phyloP scores from a whole-genome alignment of 2,113 vertebrate species.

The Rhinogobius similis region DNA sequence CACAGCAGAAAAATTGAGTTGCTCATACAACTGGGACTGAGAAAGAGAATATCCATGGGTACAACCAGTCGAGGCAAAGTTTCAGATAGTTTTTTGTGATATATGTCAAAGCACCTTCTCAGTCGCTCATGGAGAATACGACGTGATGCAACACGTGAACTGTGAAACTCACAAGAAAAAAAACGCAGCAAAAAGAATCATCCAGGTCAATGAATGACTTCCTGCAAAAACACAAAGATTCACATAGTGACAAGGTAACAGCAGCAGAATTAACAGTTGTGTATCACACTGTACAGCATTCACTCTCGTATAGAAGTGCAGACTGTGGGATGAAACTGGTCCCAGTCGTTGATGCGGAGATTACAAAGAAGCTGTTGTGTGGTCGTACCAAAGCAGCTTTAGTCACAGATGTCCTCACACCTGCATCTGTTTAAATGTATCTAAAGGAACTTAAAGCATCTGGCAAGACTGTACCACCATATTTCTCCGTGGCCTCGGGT shows the following conservation, averaged over 20 bases:
- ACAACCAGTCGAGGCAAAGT: too few relatives aligned
- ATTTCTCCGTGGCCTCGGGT: constrained; percentile 27
- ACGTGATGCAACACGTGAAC: too few relatives aligned
- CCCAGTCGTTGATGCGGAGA: background rate
- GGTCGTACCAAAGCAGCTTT: background rate
- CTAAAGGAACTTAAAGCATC: constrained; percentile 14
- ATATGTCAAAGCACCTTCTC: too few relatives aligned
- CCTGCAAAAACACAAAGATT: too few relatives aligned
- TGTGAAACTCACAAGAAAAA: background rate
- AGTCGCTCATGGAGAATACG: too few relatives aligned
- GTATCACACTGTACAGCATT: background rate
- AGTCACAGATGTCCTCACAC: constrained; percentile 23
- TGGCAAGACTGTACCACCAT: background rate
- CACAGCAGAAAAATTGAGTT: too few relatives aligned
- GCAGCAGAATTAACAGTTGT: background rate
- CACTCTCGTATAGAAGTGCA: background rate
- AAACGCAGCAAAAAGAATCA: background rate
- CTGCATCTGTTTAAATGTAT: constrained; percentile 20
- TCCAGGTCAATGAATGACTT: background rate
- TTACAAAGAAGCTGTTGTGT: background rate
- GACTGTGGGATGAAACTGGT: background rate
- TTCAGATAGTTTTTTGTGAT: too few relatives aligned
- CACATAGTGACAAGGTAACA: background rate
- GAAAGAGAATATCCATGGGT: too few relatives aligned
- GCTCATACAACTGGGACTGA: too few relatives aligned